phyloP scores from a whole-genome alignment of 2,113 vertebrate genomes.

The Dicentrarchus labrax region DNA sequence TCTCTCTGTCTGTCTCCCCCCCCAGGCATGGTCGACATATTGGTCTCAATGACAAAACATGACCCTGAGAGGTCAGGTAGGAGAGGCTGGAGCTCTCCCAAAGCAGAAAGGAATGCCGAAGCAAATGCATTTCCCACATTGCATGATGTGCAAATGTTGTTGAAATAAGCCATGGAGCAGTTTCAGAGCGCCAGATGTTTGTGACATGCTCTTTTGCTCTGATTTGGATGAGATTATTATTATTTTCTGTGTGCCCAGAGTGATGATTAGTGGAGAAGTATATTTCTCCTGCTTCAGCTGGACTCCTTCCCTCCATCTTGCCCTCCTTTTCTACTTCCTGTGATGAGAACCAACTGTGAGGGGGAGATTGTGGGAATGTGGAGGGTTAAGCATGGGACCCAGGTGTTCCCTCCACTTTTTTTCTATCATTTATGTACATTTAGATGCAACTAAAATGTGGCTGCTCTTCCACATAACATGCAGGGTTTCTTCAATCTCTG shows the following conservation, averaged over 20 bases:
- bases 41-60: constrained; percentile 48
- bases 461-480: not conserved
- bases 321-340: constrained; percentile 23
- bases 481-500: constrained; percentile 6
- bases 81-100: constrained; percentile 39
- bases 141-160: constrained; percentile 17
- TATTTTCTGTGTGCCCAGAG: not conserved
- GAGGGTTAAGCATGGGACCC: constrained; percentile 42
- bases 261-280: not conserved
- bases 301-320: constrained; percentile 18
- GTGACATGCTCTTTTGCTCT: not conserved
- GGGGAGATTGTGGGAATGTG: constrained; percentile 38
- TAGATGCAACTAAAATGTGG: not conserved
- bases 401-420: constrained; percentile 53
- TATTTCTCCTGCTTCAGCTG: not conserved
- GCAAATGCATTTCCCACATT: constrained; percentile 58
- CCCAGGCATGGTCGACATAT: constrained; percentile 14
- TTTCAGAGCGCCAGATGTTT: constrained; percentile 15
- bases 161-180: constrained; percentile 16
- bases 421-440: constrained; percentile 10
- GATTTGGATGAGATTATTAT: not conserved
- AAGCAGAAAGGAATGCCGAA: constrained; percentile 53
- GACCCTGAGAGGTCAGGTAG: constrained; percentile 58
- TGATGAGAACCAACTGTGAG: constrained; percentile 75
- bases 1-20: not conserved